Conservation (phyloP, 2,113 vertebrate species). For the Proterorhinus semilunaris region DNA sequence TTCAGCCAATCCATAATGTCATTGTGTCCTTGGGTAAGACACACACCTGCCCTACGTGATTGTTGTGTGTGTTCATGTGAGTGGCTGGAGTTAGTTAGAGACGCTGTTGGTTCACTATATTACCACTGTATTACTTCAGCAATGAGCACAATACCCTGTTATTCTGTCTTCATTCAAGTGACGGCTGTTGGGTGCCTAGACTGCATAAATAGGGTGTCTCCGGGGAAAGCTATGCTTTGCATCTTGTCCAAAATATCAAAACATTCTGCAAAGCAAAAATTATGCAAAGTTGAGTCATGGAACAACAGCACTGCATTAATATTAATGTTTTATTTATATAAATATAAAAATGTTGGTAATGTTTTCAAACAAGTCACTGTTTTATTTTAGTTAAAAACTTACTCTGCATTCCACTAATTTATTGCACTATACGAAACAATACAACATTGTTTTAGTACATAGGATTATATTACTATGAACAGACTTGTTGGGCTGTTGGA, state of each 20-base stretch:
- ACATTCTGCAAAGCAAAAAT: neutral
- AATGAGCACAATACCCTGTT: neutral
- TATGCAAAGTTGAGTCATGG: neutral
- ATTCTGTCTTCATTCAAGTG: neutral
- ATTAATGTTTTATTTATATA: neutral
- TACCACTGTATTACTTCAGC: neutral
- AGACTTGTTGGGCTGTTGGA: too few relatives aligned
- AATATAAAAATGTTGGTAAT: neutral
- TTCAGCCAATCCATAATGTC: too few relatives aligned
- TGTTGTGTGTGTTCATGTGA: too few relatives aligned
- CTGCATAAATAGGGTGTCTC: neutral
- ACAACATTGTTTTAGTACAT: too few relatives aligned
- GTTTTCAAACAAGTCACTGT: neutral
- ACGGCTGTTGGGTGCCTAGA: neutral
- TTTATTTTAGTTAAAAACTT: neutral
- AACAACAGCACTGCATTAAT: neutral
- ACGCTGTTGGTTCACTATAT: too few relatives aligned
- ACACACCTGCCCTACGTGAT: too few relatives aligned
- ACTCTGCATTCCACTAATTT: neutral
- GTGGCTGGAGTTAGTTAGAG: too few relatives aligned
- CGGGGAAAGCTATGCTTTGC: neutral
- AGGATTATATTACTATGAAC: too few relatives aligned
- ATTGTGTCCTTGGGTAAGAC: too few relatives aligned
- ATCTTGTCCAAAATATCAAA: neutral
- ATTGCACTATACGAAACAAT: neutral